A percentile compares a stretch with the other conserved stretches of the same genome.
These are phyloP conservation scores for Hirudinaria manillensis DNA, from an alignment of 2,888 invertebrate species.

Conservation along the genomic window DNA sequence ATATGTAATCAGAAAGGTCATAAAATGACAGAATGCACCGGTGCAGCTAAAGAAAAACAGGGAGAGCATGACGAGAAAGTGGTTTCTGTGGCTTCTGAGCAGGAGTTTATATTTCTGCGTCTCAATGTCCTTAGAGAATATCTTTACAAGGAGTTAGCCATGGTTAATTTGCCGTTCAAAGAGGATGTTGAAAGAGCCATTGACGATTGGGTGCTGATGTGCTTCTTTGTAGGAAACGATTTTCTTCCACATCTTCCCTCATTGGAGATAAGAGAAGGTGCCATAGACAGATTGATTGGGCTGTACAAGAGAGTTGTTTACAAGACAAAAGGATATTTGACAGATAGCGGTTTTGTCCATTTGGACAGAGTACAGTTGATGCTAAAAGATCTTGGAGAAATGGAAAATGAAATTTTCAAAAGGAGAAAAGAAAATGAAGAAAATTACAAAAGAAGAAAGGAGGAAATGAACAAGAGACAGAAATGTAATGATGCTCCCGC, in stretches of 20 bases:
- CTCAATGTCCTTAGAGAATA: slow-evolving; percentile 87
- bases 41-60: slow-evolving; percentile 62
- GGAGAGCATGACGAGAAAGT: slow-evolving; percentile 48
- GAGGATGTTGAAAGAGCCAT: slow-evolving; percentile 90
- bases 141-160: slow-evolving; percentile 76
- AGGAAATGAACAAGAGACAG: slow-evolving; percentile 61
- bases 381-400: slow-evolving; percentile 82
- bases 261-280: slow-evolving; percentile 90
- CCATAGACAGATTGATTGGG: slow-evolving; percentile 84
- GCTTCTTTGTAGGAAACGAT: slow-evolving; percentile 98
- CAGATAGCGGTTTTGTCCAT: slow-evolving; percentile 87
- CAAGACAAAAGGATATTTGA: slow-evolving; percentile 88
- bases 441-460: slow-evolving; percentile 62
- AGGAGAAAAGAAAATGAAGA: slow-evolving; percentile 79
- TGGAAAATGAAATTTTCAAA: slow-evolving; percentile 95
- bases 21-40: slow-evolving; percentile 59
- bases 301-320: slow-evolving; percentile 90
- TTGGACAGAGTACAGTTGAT: slow-evolving; percentile 88
- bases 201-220: slow-evolving; percentile 97
- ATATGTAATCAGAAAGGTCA: slow-evolving; percentile 70
- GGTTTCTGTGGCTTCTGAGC: slow-evolving; percentile 61
- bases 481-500: slow-evolving; percentile 42
- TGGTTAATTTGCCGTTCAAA: slow-evolving; percentile 80
- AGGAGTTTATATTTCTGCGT: slow-evolving; percentile 80
- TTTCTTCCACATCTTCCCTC: slow-evolving; percentile 96